A percentile compares a stretch with the other conserved stretches of the same genome.
Conservation (phyloP, 2,888 invertebrate genomes). For the Hypomecis atomaria region DNA sequence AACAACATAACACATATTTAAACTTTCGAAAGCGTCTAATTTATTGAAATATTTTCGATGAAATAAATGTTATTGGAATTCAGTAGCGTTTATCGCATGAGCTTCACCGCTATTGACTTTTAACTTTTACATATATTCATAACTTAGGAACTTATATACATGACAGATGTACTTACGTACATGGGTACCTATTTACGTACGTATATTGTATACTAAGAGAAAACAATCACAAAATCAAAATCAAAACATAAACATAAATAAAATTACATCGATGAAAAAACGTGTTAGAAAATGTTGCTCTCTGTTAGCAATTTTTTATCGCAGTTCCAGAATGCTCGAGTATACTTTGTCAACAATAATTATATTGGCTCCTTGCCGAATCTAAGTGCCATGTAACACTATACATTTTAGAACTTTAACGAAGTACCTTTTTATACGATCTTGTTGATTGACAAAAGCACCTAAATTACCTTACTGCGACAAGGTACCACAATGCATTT, state of each 20-base stretch:
- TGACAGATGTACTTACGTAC: no score
- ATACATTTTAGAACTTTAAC: slow-evolving; percentile 1
- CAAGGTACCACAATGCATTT: slow-evolving; percentile 12
- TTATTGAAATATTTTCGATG: slow-evolving; percentile 36
- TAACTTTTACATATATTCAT: neutral
- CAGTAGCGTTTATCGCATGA: slow-evolving; percentile 47
- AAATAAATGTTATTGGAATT: slow-evolving; percentile 44
- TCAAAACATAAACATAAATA: no score
- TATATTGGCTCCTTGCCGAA: no score
- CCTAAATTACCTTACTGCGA: slow-evolving; percentile 4
- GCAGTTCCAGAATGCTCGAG: no score
- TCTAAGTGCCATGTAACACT: no score
- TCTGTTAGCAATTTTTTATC: no score
- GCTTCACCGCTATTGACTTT: slow-evolving; percentile 51
- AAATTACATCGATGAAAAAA: no score
- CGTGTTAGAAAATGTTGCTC: no score
- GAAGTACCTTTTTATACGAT: slow-evolving; percentile 2
- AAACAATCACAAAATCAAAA: no score
- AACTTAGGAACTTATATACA: neutral
- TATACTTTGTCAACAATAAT: no score
- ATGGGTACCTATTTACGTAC: no score
- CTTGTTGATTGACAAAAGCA: neutral
- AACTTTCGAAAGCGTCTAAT: slow-evolving; percentile 30
- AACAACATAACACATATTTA: slow-evolving; percentile 33
- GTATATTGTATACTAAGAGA: no score